Conservation (phyloP, 2,113 vertebrate genomes). For the Sardina pilchardus region DNA sequence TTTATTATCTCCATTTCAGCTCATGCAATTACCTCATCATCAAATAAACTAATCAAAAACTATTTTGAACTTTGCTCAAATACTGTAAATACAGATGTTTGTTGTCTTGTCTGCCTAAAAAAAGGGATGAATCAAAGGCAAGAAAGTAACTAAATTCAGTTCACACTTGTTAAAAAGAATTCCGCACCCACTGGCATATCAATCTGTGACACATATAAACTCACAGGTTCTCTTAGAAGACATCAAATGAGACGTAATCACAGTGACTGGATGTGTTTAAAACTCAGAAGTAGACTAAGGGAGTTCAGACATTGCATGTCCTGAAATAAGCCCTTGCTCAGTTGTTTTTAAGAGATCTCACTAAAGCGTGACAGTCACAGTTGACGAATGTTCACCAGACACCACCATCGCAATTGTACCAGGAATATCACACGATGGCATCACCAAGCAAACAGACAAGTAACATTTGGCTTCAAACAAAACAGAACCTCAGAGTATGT, state of each 20-base stretch:
- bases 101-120: neutral
- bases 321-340: neutral
- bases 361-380: neutral
- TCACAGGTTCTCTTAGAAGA: neutral
- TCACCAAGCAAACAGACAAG: neutral
- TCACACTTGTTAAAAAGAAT: neutral
- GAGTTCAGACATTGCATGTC: neutral
- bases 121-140: neutral
- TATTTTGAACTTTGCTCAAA: neutral
- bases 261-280: neutral
- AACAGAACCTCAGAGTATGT: neutral
- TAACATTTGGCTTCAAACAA: neutral
- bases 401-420: neutral
- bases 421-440: neutral
- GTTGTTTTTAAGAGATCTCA: neutral
- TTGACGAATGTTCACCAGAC: neutral
- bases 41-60: neutral
- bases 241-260: neutral
- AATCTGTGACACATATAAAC: neutral
- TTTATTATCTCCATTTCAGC: neutral
- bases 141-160: neutral
- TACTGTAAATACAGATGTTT: neutral
- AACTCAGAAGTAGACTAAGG: neutral
- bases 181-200: neutral
- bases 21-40: neutral